Percentiles rank a stretch among this genome's conserved stretches.
phyloP scores from a whole-genome alignment of 2,888 invertebrate genomes.

The Agrotis segetum region DNA sequence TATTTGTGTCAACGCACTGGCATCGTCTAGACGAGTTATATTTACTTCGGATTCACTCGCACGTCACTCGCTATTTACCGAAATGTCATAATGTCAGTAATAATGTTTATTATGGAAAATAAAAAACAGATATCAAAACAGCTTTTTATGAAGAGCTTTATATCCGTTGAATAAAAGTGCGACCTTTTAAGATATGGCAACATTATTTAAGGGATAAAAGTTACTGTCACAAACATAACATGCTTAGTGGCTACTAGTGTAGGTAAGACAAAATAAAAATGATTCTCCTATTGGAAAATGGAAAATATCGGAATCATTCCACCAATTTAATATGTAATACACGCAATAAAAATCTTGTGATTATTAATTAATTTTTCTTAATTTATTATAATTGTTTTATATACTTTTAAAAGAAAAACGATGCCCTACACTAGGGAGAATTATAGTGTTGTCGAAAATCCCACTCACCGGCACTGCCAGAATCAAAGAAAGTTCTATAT shows the following conservation, averaged over 20 bases:
- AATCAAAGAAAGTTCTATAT: conserved; percentile 23
- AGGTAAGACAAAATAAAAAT: background rate
- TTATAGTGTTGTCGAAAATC: no score
- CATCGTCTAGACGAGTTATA: conserved; percentile 79
- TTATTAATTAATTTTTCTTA: no score
- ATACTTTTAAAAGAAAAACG: no score
- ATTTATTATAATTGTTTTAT: no score
- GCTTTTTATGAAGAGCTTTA: no score
- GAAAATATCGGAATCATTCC: background rate
- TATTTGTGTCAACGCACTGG: conserved; percentile 73
- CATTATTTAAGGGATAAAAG: background rate
- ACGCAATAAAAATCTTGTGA: no score
- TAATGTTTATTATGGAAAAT: conserved; percentile 24
- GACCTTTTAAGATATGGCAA: conserved; percentile 6
- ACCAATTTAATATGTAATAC: no score
- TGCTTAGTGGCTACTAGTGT: background rate
- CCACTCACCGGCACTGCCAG: conserved; percentile 27
- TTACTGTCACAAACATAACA: no score
- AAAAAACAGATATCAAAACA: background rate
- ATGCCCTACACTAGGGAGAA: no score
- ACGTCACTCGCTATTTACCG: conserved; percentile 58
- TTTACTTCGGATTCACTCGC: conserved; percentile 65
- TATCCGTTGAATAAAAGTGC: background rate
- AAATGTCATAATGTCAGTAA: conserved; percentile 36
- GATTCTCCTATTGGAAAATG: background rate